Evolutionary conservation across 1,140 invertebrate species (phyloP).

Genomic region (Penaeus indicus): DNA sequence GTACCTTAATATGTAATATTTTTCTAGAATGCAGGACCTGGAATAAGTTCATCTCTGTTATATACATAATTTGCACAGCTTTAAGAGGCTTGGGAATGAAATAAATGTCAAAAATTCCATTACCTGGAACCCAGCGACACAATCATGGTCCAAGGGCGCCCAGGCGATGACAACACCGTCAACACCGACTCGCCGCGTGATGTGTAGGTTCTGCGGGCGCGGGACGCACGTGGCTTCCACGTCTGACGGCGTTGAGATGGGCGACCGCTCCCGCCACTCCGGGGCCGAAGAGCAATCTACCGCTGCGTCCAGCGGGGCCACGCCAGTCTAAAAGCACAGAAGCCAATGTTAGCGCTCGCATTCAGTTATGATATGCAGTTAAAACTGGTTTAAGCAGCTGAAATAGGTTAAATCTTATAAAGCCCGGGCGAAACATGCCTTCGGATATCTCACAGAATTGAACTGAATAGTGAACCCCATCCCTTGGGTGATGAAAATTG

Average conservation of each 20-base stretch:
- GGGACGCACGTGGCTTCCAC: constrained; percentile 58
- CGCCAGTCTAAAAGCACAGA: constrained; percentile 44
- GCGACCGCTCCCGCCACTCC: constrained; percentile 41
- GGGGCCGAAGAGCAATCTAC: constrained; percentile 59
- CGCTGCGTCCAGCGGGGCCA: constrained; percentile 51
- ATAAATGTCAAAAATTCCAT: not conserved
- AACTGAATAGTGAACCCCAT: not conserved
- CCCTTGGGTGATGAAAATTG: not conserved
- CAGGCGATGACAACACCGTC: constrained; percentile 65
- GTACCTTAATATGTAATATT: too few species aligned
- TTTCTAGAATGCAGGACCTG: too few species aligned
- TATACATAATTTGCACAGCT: too few species aligned
- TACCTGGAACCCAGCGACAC: constrained; percentile 63
- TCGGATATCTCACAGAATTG: not conserved
- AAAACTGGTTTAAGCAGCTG: too few species aligned
- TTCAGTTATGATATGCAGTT: too few species aligned
- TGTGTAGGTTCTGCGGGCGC: constrained; percentile 53
- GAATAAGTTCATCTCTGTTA: too few species aligned
- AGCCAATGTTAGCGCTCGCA: not conserved
- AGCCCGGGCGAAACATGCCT: not conserved
- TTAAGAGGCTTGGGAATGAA: too few species aligned
- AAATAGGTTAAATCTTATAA: not conserved
- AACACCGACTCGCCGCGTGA: constrained; percentile 60
- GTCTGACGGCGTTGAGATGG: constrained; percentile 33
- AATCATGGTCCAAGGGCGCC: constrained; percentile 61